A percentile compares a stretch with the other conserved stretches of the same genome.
Conservation (phyloP, 1,140 invertebrate genomes). For the Maniola jurtina region DNA sequence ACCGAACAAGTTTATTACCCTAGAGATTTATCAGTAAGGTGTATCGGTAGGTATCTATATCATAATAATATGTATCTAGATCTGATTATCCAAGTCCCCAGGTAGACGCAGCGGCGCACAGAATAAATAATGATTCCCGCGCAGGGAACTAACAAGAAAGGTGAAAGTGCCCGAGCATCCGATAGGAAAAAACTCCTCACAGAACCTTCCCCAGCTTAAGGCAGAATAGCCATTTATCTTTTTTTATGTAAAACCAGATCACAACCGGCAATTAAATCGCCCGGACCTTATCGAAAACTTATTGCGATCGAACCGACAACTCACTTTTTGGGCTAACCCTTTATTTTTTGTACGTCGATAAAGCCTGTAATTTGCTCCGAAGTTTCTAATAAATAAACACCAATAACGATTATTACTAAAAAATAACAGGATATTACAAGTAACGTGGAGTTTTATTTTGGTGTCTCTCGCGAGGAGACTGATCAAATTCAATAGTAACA, state of each 20-base stretch:
- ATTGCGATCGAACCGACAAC: slow-evolving; percentile 76
- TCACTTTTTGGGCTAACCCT: slow-evolving; percentile 77
- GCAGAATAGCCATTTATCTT: slow-evolving; percentile 71
- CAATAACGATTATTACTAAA: slow-evolving; percentile 78
- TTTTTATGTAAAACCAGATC: slow-evolving; percentile 78
- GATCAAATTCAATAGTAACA: slow-evolving; percentile 66
- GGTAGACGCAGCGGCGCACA: slow-evolving; percentile 44
- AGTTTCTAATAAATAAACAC: slow-evolving; percentile 78
- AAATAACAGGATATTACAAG: slow-evolving; percentile 77
- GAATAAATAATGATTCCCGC: slow-evolving; percentile 63
- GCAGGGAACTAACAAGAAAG: slow-evolving; percentile 56
- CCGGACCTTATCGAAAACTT: slow-evolving; percentile 77
- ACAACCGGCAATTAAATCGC: slow-evolving; percentile 78
- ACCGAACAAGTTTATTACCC: slow-evolving; percentile 40
- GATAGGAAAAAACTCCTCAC: slow-evolving; percentile 65
- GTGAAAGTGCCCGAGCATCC: slow-evolving; percentile 67
- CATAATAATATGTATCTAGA: slow-evolving; percentile 63
- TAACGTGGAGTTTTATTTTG: slow-evolving; percentile 55
- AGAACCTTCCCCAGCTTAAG: slow-evolving; percentile 68
- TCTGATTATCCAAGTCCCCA: slow-evolving; percentile 59
- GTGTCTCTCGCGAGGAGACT: slow-evolving; percentile 53
- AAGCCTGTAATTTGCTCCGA: slow-evolving; percentile 76
- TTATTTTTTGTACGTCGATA: slow-evolving; percentile 72
- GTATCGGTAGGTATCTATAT: slow-evolving; percentile 54
- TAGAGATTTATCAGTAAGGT: slow-evolving; percentile 42